Evolutionary conservation across 92 coral and sea anemone species (phyloP), one percentile per base, ranked within the genome.

Genomic region (Epizoanthus rinbou): DNA sequence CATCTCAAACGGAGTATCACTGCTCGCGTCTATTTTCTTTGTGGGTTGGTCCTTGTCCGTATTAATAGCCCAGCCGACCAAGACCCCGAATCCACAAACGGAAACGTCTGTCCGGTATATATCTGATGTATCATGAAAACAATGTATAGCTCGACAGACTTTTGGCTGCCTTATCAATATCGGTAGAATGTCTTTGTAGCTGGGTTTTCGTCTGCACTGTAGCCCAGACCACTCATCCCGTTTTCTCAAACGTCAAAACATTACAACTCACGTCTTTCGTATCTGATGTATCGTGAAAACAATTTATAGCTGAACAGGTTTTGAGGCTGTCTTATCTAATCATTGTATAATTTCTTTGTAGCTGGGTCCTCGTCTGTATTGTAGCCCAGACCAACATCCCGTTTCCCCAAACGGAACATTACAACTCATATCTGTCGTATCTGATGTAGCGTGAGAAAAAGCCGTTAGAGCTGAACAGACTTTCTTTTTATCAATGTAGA

Each of bases 81-180:
- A n/a, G n/a, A n/a, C n/a, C n/a, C n/a, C n/a, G n/a, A n/a, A n/a
- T n/a, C n/a, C n/a, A n/a, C n/a, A n/a, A n/a, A n/a, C n/a, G n/a
- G n/a, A n/a, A n/a, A n/a, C n/a, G n/a, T 28, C 31, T 28, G 31
- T 28, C 31, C n/a, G n/a, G 31, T 28, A 28, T 28, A 28, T 37
- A 37, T 37, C 3, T 37, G 43, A 37, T 37, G 43, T 37, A 37
- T 11, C 8, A 11, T 14, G 70, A 0, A 74, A 4, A 6, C 3
- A 67, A 1, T 47, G 75, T 73, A 88, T 90, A 37, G 43, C 31
- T 28, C 31, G 31, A 28, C 31, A 28, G 31, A 28, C 31, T 28
- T 3, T 89, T 75, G 6, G 58, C 87, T 11, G 64, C 86, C 75
- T 90, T 90, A 80, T 93, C 94, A 73, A 93, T 93, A 2, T 28